Conservation (phyloP, 2,888 invertebrate species). For the Tethea ocularis region DNA sequence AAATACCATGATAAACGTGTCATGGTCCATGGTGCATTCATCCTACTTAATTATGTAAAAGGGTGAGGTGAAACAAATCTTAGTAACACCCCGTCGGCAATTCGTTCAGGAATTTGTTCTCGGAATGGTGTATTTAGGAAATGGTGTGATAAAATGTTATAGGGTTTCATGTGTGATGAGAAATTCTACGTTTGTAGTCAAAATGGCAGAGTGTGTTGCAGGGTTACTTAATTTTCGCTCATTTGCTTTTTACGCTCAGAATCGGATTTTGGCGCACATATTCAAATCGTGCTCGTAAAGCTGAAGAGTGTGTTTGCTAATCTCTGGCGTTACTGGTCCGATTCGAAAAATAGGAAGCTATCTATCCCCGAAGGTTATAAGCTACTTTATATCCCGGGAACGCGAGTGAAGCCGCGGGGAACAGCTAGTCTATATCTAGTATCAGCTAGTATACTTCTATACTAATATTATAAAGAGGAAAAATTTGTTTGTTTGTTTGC, state of each 20-base stretch:
- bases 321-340: no score
- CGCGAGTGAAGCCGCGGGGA: no score
- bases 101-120: constrained; percentile 35
- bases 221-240: constrained; percentile 2
- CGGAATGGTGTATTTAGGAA: constrained; percentile 20
- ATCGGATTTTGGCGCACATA: no score
- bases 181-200: constrained; percentile 13
- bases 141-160: constrained; percentile 36
- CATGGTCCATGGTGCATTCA: constrained; percentile 40
- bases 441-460: no score
- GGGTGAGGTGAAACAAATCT: constrained; percentile 43
- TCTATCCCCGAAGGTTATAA: no score
- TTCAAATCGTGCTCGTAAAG: no score
- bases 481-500: no score
- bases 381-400: no score
- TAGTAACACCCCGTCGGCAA: constrained; percentile 25
- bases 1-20: constrained; percentile 29
- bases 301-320: no score
- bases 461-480: no score
- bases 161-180: constrained; percentile 22
- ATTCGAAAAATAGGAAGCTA: no score
- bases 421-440: no score
- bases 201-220: not conserved
- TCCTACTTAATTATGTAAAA: constrained; percentile 41
- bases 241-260: not conserved